These are phyloP conservation scores for Poecile montanus DNA, from an alignment of 2,797 vertebrate species.

Conservation along the genomic window DNA sequence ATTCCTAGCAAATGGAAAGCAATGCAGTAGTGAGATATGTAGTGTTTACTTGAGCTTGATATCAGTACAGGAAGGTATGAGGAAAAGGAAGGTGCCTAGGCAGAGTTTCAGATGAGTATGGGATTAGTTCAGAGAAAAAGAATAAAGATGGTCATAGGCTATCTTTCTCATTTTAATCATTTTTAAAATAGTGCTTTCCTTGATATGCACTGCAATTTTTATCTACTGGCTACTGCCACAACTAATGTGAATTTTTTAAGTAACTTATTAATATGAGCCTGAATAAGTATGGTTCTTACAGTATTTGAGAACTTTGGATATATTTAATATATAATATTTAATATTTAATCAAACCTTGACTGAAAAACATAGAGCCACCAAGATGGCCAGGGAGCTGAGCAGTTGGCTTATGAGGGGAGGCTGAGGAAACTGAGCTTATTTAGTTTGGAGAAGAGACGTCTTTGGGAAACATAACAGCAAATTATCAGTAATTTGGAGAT, in stretches of 20 bases:
- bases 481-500: not conserved
- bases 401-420: not conserved
- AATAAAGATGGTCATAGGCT: not conserved
- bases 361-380: not conserved
- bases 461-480: not conserved
- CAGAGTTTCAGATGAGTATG: not conserved
- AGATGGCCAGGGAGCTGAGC: not conserved
- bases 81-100: not conserved
- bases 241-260: not conserved
- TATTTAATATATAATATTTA: not conserved
- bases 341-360: not conserved
- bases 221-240: not conserved
- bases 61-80: not conserved
- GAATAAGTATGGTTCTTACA: not conserved
- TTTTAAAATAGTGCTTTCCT: not conserved
- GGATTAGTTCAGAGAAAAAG: not conserved
- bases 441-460: not conserved
- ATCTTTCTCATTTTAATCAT: not conserved
- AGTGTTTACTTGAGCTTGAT: not conserved
- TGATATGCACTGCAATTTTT: not conserved
- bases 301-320: not conserved
- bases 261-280: not conserved
- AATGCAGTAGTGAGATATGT: not conserved
- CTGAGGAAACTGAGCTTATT: not conserved
- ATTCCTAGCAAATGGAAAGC: not conserved